phyloP scores from a whole-genome alignment of 2,797 vertebrate species.

The Ctenochaetus hawaiiensis region DNA sequence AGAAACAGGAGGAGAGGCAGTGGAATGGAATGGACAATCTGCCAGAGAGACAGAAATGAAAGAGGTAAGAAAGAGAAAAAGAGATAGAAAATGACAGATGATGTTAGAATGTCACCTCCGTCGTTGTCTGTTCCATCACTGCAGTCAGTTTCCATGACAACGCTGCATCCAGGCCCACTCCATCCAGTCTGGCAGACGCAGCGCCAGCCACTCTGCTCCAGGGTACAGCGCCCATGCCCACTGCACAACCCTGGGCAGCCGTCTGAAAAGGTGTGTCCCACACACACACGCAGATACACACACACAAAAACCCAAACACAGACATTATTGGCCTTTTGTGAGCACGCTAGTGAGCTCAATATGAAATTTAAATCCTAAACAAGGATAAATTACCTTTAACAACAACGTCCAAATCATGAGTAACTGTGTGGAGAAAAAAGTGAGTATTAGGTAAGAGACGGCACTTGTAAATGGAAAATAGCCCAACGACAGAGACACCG shows the following conservation, averaged over 20 bases:
- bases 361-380: constrained; percentile 21
- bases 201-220: constrained; percentile 98
- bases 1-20: constrained; percentile 48
- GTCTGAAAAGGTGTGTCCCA: constrained; percentile 82
- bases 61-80: constrained; percentile 56
- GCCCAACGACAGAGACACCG: constrained; percentile 23
- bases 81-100: constrained; percentile 77
- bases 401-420: constrained; percentile 81
- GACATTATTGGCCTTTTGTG: constrained; percentile 22
- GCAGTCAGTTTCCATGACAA: constrained; percentile 99
- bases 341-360: constrained; percentile 6
- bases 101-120: constrained; percentile 89
- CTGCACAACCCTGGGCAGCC: constrained; percentile 97
- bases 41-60: constrained; percentile 50
- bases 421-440: constrained; percentile 64
- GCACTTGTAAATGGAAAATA: constrained; percentile 34
- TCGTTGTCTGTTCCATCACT: constrained; percentile 97
- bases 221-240: constrained; percentile 95
- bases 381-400: constrained; percentile 78
- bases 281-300: background rate
- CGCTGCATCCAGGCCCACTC: constrained; percentile 95
- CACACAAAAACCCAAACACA: background rate
- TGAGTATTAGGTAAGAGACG: constrained; percentile 38
- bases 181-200: constrained; percentile 98
- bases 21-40: constrained; percentile 56